Conservation (phyloP, 2,888 invertebrate genomes). For the Hermodice carunculata region DNA sequence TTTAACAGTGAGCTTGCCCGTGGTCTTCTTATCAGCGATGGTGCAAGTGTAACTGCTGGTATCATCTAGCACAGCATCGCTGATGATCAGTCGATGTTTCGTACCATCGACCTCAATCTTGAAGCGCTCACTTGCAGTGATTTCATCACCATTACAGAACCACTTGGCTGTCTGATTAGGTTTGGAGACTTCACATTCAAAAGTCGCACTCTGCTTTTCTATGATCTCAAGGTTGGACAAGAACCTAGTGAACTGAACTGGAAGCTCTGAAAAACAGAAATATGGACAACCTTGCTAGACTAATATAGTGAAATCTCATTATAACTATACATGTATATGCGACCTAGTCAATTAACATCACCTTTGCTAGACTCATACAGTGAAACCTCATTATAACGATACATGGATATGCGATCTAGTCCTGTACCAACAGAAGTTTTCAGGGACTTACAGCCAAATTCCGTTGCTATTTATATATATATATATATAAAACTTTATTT, state of each 20-base stretch:
- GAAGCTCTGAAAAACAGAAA: constrained; percentile 20
- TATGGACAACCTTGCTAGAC: not conserved
- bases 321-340: too few relatives aligned
- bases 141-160: constrained; percentile 6
- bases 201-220: constrained; percentile 45
- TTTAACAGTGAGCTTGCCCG: constrained; percentile 58
- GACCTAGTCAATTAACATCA: too few relatives aligned
- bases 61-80: constrained; percentile 36
- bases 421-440: too few relatives aligned
- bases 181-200: constrained; percentile 59
- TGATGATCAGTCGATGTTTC: constrained; percentile 56
- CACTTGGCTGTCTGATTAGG: constrained; percentile 18
- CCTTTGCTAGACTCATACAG: too few relatives aligned
- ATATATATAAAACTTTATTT: too few relatives aligned
- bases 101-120: constrained; percentile 43
- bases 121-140: constrained; percentile 23
- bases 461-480: too few relatives aligned
- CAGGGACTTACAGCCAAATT: too few relatives aligned
- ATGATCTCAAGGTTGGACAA: constrained; percentile 33
- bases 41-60: constrained; percentile 37
- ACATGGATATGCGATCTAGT: too few relatives aligned
- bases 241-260: constrained; percentile 53
- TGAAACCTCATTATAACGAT: too few relatives aligned
- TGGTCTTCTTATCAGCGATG: constrained; percentile 56
- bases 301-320: too few relatives aligned